Conservation (phyloP, 2,888 invertebrate species). For the Trypoxylon attenuatum region DNA sequence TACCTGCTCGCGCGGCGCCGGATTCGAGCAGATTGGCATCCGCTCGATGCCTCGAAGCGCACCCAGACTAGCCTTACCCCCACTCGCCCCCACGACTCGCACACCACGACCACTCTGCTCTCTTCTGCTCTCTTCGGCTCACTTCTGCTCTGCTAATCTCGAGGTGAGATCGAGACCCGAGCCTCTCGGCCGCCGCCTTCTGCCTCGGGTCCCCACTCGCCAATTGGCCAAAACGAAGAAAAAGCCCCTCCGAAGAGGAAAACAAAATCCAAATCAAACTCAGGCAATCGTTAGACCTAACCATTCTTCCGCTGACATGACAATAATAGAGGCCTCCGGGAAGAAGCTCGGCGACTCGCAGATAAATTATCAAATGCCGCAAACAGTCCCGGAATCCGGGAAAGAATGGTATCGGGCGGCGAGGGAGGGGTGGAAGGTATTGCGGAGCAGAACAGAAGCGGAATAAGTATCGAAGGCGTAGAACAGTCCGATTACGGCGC, state of each 20-base stretch:
- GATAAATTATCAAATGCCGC: neutral
- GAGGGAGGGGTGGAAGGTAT: neutral
- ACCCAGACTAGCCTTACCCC: conserved; percentile 71
- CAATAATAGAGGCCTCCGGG: too few relatives aligned
- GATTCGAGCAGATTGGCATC: conserved; percentile 74
- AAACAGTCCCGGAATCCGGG: neutral
- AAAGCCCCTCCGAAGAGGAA: too few relatives aligned
- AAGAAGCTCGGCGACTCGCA: too few relatives aligned
- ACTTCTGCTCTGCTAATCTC: too few relatives aligned
- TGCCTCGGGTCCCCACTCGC: too few relatives aligned
- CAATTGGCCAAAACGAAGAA: too few relatives aligned
- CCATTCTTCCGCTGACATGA: too few relatives aligned
- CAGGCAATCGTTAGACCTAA: too few relatives aligned
- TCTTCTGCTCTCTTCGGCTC: too few relatives aligned
- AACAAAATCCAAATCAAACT: too few relatives aligned
- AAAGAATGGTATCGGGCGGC: neutral
- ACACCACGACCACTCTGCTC: too few relatives aligned
- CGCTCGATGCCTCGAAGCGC: conserved; percentile 71
- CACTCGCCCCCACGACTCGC: conserved; percentile 22
- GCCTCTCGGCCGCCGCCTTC: neutral
- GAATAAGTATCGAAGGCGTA: conserved; percentile 10
- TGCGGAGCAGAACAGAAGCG: neutral
- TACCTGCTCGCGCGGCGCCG: conserved; percentile 72
- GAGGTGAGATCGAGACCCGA: too few relatives aligned
- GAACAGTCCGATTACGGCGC: conserved; percentile 2